Base-by-base conservation (phyloP, 2,888 invertebrate species). In the Germaria angustata region DNA sequence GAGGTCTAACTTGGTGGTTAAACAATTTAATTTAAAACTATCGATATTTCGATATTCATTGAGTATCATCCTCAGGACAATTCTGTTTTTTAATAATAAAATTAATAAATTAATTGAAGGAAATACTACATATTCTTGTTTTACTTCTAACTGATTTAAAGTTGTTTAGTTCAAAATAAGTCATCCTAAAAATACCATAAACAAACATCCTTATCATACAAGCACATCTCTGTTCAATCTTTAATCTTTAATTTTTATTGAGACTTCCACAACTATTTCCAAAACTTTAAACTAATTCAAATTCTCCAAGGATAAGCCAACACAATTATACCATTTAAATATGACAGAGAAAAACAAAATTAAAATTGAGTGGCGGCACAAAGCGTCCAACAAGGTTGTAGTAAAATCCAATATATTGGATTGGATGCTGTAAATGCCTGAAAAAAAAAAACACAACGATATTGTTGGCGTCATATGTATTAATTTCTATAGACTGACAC, bases 381-480 rank as follows among this genome's bases (percentile, higher is more conserved):
- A 5, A 34, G 22, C 0, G 32, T 46, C 17, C 39, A 8, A 53
- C 63, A 57, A 71, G 57, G 46, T 65, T 71, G 39, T 39, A 72
- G 32, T 57, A 57, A 68, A 57, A 57, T 39, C 65, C 71, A 78
- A 78, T 71, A 71, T 71, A 71, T 46, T 65, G 75, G 55, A 71
- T 46, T 65, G 75, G 55, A 36, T 61, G 65, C 55, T 65, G 41
- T 32, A 17, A 5, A 59, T 53, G 17, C 20, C 24, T 46, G 28
- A 49, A 15, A 15, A 36, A 7, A 49, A 57, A 63, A 41, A 39
- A 13, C 2, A 24, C 36, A 36, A 15, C 7, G 55, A 66, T 34
- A 17, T 73, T 73, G 51, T 44, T 80, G 79, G 79, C 79, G 79
- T 80, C 79, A 59, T 49, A 73, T 44, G 79, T 80, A 66, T 51